A percentile compares a stretch with the other conserved stretches of the same genome.
These are phyloP conservation scores for Drosophila littoralis DNA, from an alignment of 1,140 invertebrate species.

Conservation along the genomic window DNA sequence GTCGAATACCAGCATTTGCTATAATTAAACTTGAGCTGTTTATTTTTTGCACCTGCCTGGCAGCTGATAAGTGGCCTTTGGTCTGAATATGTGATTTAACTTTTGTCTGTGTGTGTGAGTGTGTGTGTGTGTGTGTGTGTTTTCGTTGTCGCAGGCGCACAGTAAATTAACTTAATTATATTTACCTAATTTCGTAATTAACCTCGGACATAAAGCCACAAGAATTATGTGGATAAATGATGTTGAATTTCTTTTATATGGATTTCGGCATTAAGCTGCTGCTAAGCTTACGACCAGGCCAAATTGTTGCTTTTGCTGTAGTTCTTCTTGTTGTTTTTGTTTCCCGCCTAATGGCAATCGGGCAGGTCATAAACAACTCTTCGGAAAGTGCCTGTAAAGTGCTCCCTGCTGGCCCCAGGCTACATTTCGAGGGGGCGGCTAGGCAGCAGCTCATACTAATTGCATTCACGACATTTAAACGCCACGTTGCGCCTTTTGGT, in stretches of 20 bases:
- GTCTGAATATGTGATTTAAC: slow-evolving; percentile 42
- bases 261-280: slow-evolving; percentile 40
- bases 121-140: slow-evolving; percentile 32
- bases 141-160: slow-evolving; percentile 49
- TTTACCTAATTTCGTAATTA: slow-evolving; percentile 82
- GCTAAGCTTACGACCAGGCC: slow-evolving; percentile 10
- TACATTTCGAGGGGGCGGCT: not conserved
- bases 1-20: not conserved
- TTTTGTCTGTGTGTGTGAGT: slow-evolving; percentile 34
- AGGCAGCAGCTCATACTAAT: slow-evolving; percentile 57
- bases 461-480: slow-evolving; percentile 67
- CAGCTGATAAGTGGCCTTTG: slow-evolving; percentile 45
- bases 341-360: slow-evolving; percentile 28
- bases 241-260: slow-evolving; percentile 33
- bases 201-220: slow-evolving; percentile 57
- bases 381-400: slow-evolving; percentile 28
- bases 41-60: slow-evolving; percentile 41
- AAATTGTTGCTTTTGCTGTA: slow-evolving; percentile 1
- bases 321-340: not conserved
- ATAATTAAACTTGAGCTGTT: slow-evolving; percentile 11
- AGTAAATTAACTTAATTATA: slow-evolving; percentile 78
- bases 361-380: slow-evolving; percentile 44
- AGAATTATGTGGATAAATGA: slow-evolving; percentile 54
- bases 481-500: slow-evolving; percentile 63
- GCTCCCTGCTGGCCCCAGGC: slow-evolving; percentile 3